Conservation (phyloP, 2,797 vertebrate species). For the Cuniculus paca region DNA sequence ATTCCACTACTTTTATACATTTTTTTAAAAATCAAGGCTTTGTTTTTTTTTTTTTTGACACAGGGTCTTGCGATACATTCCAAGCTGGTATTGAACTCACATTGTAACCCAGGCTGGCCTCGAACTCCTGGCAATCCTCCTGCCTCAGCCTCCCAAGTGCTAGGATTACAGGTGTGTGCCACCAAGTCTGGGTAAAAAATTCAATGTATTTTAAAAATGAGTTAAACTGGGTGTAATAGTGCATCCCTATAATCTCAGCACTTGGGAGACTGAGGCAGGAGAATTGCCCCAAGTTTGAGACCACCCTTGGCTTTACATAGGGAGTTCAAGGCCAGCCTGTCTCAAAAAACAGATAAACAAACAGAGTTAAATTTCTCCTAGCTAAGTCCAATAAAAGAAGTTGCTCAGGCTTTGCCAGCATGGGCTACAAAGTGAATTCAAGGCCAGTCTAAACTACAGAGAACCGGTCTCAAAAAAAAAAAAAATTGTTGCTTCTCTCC, state of each 20-base stretch:
- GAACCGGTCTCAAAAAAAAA: neutral
- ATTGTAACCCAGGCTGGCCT: neutral
- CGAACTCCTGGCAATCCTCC: neutral
- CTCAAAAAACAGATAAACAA: neutral
- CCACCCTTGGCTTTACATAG: neutral
- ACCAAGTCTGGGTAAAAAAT: too few relatives aligned
- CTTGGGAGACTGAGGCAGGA: neutral
- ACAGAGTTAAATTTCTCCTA: conserved; percentile 29
- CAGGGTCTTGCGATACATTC: too few relatives aligned
- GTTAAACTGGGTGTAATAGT: too few relatives aligned
- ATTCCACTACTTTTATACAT: neutral
- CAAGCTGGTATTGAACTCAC: too few relatives aligned
- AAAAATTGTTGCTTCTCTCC: conserved; percentile 19
- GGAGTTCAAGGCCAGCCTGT: neutral
- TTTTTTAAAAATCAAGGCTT: neutral
- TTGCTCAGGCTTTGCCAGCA: neutral
- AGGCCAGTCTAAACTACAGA: neutral
- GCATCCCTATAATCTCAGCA: neutral
- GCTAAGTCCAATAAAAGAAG: neutral
- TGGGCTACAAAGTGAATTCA: neutral
- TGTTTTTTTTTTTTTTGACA: too few relatives aligned
- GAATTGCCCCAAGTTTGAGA: neutral
- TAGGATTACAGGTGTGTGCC: neutral
- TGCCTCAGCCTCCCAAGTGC: neutral
- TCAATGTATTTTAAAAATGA: too few relatives aligned